Base-by-base conservation (phyloP, 2,797 vertebrate species). In the Acipenser oxyrinchus region DNA sequence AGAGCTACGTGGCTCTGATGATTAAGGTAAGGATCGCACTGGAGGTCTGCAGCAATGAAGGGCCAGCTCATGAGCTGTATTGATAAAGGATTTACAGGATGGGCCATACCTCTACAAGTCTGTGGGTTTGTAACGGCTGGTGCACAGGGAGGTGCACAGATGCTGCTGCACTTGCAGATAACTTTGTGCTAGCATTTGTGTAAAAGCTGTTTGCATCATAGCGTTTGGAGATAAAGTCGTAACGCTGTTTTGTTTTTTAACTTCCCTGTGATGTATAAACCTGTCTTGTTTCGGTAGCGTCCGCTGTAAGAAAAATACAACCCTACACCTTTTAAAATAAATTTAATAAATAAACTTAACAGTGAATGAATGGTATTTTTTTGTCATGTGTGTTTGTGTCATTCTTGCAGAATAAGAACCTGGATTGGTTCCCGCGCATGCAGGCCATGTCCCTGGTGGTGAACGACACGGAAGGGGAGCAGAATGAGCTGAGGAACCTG, bases 391-490 rank as follows among this genome's bases (percentile, higher is more conserved):
- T 13, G 12, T 58, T 11, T 10, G 55, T 2, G 55, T 58, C 9
- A 6, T 50, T 11, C 37, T 51, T 52, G 18, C 78, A 93, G 92
- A 92, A 86, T 73, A 91, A 89, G 79, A 93, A 93, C 77, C 76
- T 93, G 55, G 92, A 93, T 77, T 93, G 92, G 92, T 93, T 93
- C 71, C 77, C 95, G 3, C 88, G 96, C 74, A 99, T 98, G 96
- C 90, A 97, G 82, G 96, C 96, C 65, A 99, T 98, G 96, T 99
- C 96, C 0, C 88, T 99, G 74, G 96, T 98, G 82, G 93, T 95
- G 69, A 94, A 90, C 0, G 95, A 99, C 6, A 90, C 91, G 0
- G 96, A 98, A 55, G 95, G 96, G 0, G 96, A 99, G 71, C 95
- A 98, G 85, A 99, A 98, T 0, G 96, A 99, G 84, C 95, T 99